Evolutionary conservation across 2,113 vertebrate genomes (phyloP).

Genomic region (Dasyprocta punctata): DNA sequence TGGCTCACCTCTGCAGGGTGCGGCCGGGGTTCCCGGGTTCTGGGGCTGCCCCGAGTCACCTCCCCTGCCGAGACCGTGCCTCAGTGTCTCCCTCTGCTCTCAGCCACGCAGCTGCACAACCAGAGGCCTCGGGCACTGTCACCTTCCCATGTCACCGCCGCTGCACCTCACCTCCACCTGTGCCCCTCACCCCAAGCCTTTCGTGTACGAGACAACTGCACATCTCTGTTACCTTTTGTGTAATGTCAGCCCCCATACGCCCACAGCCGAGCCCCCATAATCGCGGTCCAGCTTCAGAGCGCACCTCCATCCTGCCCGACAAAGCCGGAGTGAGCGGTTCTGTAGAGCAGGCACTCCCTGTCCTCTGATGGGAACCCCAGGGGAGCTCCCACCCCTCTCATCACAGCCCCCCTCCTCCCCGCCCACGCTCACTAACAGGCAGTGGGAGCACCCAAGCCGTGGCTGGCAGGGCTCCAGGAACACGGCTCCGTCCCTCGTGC

Average conservation of each 20-base stretch:
- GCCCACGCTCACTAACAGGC: too few relatives aligned
- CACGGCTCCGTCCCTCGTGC: neutral
- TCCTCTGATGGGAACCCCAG: neutral
- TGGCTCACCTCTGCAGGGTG: neutral
- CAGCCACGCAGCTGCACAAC: neutral
- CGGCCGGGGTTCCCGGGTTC: neutral
- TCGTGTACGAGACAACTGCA: neutral
- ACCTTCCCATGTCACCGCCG: neutral
- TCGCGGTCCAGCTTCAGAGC: neutral
- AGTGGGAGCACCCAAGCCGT: neutral
- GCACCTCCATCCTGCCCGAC: neutral
- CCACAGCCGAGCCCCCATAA: too few relatives aligned
- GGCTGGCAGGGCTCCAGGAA: rapidly evolving
- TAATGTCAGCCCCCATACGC: neutral
- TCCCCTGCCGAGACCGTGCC: neutral
- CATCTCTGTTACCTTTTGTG: neutral
- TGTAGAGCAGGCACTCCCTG: neutral
- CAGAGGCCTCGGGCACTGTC: rapidly evolving
- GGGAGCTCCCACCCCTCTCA: neutral
- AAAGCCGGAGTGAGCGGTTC: neutral
- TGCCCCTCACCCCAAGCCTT: neutral
- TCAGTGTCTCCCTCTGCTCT: neutral
- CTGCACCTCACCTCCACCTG: rapidly evolving
- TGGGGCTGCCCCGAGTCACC: neutral
- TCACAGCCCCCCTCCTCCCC: neutral